These are phyloP conservation scores for Mugil cephalus DNA, from an alignment of 2,113 vertebrate species.

Conservation along the genomic window DNA sequence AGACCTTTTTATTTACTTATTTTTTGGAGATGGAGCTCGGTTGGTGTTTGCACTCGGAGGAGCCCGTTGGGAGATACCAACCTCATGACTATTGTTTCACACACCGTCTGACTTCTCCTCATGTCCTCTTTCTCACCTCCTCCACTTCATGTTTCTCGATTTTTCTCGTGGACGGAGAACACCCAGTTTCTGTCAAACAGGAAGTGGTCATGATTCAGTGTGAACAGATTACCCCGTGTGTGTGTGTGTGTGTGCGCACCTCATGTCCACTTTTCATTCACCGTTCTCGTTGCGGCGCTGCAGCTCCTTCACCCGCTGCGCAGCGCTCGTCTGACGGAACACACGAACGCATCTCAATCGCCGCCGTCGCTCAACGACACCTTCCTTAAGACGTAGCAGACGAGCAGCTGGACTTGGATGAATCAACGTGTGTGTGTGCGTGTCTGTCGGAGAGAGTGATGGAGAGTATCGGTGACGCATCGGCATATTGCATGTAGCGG, in stretches of 20 bases:
- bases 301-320: background rate
- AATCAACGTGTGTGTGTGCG: slow-evolving; percentile 32
- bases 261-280: slow-evolving; percentile 19
- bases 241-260: slow-evolving; percentile 15
- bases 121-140: slow-evolving; percentile 50
- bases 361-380: slow-evolving; percentile 9
- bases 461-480: slow-evolving; percentile 44
- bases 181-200: slow-evolving; percentile 54
- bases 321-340: background rate
- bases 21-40: background rate
- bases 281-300: too few relatives aligned
- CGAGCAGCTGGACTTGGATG: slow-evolving; percentile 37
- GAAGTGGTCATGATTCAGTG: slow-evolving; percentile 57
- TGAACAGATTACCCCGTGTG: slow-evolving; percentile 38
- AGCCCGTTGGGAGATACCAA: slow-evolving; percentile 26
- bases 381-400: slow-evolving; percentile 21
- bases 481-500: slow-evolving; percentile 57
- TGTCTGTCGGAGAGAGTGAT: slow-evolving; percentile 37
- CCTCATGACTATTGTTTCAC: slow-evolving; percentile 24
- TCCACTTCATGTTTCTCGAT: slow-evolving; percentile 45
- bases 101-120: slow-evolving; percentile 34
- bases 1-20: slow-evolving; percentile 2
- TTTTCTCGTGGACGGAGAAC: slow-evolving; percentile 56
- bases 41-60: slow-evolving; percentile 25
- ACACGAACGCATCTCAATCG: slow-evolving; percentile 7